A percentile compares a stretch with the other conserved stretches of the same genome.
Conservation (phyloP, 1,140 invertebrate species). For the Diploscapter pachys region DNA sequence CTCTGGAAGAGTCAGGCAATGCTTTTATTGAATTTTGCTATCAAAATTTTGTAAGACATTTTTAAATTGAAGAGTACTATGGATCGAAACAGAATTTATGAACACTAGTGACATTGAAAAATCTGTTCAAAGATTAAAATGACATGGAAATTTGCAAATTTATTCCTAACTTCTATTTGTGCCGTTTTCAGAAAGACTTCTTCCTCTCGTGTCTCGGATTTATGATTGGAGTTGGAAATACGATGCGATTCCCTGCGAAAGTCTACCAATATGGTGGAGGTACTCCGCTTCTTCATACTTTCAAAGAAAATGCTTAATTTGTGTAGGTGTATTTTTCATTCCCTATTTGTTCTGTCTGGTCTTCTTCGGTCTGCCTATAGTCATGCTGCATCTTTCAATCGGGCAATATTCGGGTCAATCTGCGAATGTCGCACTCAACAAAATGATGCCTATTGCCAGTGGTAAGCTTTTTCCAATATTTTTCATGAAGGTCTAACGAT, state of each 20-base stretch:
- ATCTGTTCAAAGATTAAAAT: no score
- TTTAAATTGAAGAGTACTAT: no score
- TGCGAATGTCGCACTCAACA: slow-evolving; percentile 43
- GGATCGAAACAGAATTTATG: no score
- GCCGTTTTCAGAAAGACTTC: slow-evolving; percentile 50
- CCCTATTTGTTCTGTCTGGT: slow-evolving; percentile 53
- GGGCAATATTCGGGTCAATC: slow-evolving; percentile 57
- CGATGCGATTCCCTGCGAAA: slow-evolving; percentile 55
- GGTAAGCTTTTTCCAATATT: slow-evolving; percentile 25
- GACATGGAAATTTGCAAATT: no score
- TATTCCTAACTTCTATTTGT: no score
- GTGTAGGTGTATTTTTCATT: slow-evolving; percentile 51
- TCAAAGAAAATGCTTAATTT: slow-evolving; percentile 6
- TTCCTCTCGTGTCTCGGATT: slow-evolving; percentile 58
- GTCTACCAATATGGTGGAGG: slow-evolving; percentile 48
- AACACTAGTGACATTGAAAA: no score
- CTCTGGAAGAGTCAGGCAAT: slow-evolving; percentile 11
- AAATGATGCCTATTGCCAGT: slow-evolving; percentile 53
- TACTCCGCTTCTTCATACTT: not conserved
- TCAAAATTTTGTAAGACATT: not conserved
- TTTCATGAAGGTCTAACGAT: slow-evolving; percentile 5
- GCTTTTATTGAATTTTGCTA: not conserved
- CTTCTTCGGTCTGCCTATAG: slow-evolving; percentile 55
- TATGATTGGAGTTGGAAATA: slow-evolving; percentile 58
- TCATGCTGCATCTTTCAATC: slow-evolving; percentile 53